phyloP scores from a whole-genome alignment of 2,113 vertebrate species.

The Tonatia bakeri region DNA sequence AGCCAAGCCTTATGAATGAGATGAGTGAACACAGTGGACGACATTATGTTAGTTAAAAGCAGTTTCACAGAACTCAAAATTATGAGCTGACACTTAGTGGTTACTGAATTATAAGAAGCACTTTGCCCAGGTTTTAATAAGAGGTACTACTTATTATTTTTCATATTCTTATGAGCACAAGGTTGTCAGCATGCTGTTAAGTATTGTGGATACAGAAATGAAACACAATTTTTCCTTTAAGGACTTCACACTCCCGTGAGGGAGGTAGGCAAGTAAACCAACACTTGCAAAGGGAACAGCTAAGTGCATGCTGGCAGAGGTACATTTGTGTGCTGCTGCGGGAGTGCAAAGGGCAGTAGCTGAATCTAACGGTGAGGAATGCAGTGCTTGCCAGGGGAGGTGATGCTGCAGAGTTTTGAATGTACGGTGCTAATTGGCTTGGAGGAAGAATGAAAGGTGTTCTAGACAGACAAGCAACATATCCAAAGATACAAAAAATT shows the following conservation, averaged over 20 bases:
- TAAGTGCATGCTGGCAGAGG: neutral
- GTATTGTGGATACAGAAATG: neutral
- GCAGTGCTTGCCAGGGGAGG: neutral
- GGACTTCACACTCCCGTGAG: neutral
- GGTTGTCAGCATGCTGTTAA: neutral
- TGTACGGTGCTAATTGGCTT: neutral
- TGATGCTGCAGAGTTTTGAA: neutral
- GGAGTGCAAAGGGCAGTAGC: neutral
- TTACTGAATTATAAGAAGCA: constrained; percentile 36
- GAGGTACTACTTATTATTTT: neutral
- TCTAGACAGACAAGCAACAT: neutral
- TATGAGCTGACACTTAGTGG: constrained; percentile 39
- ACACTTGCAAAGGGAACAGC: neutral
- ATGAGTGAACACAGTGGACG: constrained; percentile 52
- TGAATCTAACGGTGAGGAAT: neutral
- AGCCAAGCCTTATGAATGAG: constrained; percentile 52
- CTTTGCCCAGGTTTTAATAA: constrained; percentile 23
- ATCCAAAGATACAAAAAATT: neutral
- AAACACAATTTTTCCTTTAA: constrained; percentile 17
- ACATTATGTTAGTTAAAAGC: constrained; percentile 60
- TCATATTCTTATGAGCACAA: neutral
- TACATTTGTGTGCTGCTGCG: neutral
- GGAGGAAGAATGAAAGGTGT: neutral
- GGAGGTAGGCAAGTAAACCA: neutral
- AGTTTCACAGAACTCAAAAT: constrained; percentile 51